Percentiles rank a stretch among this genome's conserved stretches.
These are phyloP conservation scores for Drosophila kambysellisi DNA, from an alignment of 2,888 invertebrate genomes.

Conservation along the genomic window DNA sequence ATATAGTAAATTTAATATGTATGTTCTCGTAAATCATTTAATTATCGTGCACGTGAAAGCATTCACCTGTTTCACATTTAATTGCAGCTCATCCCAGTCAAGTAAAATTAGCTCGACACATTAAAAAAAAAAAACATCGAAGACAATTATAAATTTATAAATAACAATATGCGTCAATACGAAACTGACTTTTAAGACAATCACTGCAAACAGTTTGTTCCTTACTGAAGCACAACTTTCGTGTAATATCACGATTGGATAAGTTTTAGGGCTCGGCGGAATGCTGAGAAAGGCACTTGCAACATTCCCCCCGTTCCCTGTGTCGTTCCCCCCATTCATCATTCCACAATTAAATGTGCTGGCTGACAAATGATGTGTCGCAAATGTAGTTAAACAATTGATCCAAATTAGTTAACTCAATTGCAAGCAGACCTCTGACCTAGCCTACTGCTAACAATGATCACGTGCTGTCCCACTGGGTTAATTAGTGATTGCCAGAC, in stretches of 20 bases:
- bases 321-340: not conserved
- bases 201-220: conserved; percentile 6
- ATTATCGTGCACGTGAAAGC: not conserved
- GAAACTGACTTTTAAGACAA: not conserved
- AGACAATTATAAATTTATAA: conserved; percentile 9
- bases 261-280: not conserved
- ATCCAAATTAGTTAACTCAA: conserved; percentile 63
- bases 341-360: conserved; percentile 38
- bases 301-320: not conserved
- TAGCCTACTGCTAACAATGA: not conserved
- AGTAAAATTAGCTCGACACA: not conserved
- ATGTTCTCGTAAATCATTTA: not conserved
- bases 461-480: conserved; percentile 7
- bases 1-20: not conserved
- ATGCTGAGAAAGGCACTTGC: conserved; percentile 54
- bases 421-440: conserved; percentile 57
- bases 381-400: conserved; percentile 29
- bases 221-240: conserved; percentile 24
- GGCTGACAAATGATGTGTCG: conserved; percentile 24
- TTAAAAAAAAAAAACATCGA: not conserved
- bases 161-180: conserved; percentile 1
- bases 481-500: conserved; percentile 15
- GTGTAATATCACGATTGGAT: not conserved
- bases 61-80: conserved; percentile 10
- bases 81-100: not conserved